A percentile compares a stretch with the other conserved stretches of the same genome.
Evolutionary conservation across 2,888 invertebrate species (phyloP).

Genomic region (Helleia helle): DNA sequence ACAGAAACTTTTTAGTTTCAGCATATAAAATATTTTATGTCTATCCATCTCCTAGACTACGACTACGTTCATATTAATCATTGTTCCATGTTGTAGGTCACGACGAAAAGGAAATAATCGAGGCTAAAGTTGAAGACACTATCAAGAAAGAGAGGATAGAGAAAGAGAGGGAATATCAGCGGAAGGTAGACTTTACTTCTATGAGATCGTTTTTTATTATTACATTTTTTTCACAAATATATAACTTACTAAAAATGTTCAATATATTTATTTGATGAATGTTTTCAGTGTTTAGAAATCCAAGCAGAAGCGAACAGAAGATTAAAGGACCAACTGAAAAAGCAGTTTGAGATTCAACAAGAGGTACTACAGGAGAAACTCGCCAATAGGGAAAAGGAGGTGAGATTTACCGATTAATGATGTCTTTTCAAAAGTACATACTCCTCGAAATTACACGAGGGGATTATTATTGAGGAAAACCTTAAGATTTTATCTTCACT

Average conservation of each 20-base stretch:
- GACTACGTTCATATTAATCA: no score
- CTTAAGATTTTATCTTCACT: no score
- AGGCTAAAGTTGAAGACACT: constrained; percentile 79
- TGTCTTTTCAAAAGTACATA: no score
- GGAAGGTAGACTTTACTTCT: constrained; percentile 64
- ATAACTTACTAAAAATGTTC: no score
- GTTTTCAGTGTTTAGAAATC: constrained; percentile 75
- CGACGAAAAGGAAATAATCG: constrained; percentile 56
- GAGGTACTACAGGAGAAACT: constrained; percentile 86
- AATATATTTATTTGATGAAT: no score
- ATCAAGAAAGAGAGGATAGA: constrained; percentile 79
- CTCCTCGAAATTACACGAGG: no score
- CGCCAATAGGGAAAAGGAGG: constrained; percentile 73
- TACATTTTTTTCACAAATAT: constrained; percentile 1
- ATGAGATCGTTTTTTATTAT: neutral
- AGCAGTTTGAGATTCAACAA: constrained; percentile 89
- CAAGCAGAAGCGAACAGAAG: constrained; percentile 80
- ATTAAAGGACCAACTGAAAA: constrained; percentile 83
- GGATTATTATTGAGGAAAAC: no score
- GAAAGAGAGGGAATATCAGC: constrained; percentile 80
- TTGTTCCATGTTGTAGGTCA: constrained; percentile 47
- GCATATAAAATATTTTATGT: no score
- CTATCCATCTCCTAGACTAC: no score
- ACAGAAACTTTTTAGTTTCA: no score
- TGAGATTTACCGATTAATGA: constrained; percentile 19